Percentiles rank a stretch among this genome's conserved stretches.
phyloP scores from a whole-genome alignment of 2,797 vertebrate genomes.

The Philypnodon macrostomus region DNA sequence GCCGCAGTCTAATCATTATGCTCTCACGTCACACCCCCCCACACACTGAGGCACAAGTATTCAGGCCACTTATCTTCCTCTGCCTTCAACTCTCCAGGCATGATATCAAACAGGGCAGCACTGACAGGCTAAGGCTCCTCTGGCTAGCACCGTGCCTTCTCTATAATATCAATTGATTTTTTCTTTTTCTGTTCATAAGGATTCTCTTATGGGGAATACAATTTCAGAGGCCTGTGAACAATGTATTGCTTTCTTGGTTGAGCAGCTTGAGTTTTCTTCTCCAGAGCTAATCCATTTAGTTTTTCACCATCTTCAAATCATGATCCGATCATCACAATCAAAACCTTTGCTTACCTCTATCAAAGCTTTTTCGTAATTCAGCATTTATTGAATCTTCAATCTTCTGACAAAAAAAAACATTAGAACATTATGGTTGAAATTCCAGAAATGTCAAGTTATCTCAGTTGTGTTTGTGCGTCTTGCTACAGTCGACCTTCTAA shows the following conservation, averaged over 20 bases:
- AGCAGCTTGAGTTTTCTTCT: constrained; percentile 44
- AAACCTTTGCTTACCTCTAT: too few relatives aligned
- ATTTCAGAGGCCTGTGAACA: constrained; percentile 50
- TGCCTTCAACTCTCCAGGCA: constrained; percentile 44
- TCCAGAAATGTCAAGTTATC: too few relatives aligned
- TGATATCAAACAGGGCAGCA: constrained; percentile 55
- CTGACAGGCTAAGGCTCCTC: constrained; percentile 48
- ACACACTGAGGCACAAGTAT: constrained; percentile 31
- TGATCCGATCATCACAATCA: too few relatives aligned
- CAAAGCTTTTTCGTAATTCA: too few relatives aligned
- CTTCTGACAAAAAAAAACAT: too few relatives aligned
- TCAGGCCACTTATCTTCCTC: constrained; percentile 56
- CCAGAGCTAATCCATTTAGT: constrained; percentile 38
- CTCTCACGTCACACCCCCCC: constrained; percentile 9
- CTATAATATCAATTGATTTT: constrained; percentile 68
- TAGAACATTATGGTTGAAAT: too few relatives aligned
- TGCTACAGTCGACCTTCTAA: constrained; percentile 18
- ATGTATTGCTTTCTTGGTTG: constrained; percentile 50
- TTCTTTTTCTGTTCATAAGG: constrained; percentile 43
- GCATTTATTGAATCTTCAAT: too few relatives aligned
- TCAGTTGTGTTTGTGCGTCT: too few relatives aligned
- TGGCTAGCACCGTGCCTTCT: constrained; percentile 45
- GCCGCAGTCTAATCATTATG: constrained; percentile 19
- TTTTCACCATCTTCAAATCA: too few relatives aligned
- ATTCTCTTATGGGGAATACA: constrained; percentile 56